Evolutionary conservation across 2,797 vertebrate species (phyloP), one percentile per base, ranked within the genome.

Genomic region (Tarsius wallacei): DNA sequence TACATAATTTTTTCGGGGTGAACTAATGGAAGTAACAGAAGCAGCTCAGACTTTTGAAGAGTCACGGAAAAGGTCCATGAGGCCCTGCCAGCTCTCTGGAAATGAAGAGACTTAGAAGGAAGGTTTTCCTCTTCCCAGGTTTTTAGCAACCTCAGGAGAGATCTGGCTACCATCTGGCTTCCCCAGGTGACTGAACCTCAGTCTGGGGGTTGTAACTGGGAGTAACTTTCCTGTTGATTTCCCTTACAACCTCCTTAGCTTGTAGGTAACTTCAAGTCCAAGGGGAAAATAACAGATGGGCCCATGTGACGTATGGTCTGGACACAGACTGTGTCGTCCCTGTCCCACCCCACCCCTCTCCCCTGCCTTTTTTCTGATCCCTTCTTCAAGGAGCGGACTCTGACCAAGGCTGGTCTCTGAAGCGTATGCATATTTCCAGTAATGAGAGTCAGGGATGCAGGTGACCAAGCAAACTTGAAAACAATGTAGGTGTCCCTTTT

Each of bases 1-100:
- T 71, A 71, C 63, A 59, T 61, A 28, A 78, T 22, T 70, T 81
- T 73, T 83, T 95, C 31, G 26, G 59, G 21, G 49, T 63, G 68
- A 96, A 80, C 90, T 74, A 82, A 74, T 24, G 53, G 95, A 78
- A 91, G 70, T 6, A 63, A 77, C 53, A 91, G 94, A 90, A 96
- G 64, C 17, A 61, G 7, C 87, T 95, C 17, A 91, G 83, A 55
- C 24, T 82, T 96, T 90, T 57, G 61, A 96, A 95, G n/a, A 88
- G 82, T 63, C 90, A 77, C 90, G 83, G 24, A 73, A 90, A 66
- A 94, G 61, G 42, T 53, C 36, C 70, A 47, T 0, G 22, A 82
- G 53, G 49, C 47, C 17, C 24, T 87, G 36, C 17, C 24, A 83
- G 36, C 22, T 93, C n/a, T 74, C 81, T 94, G 91, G 42, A 83